Base-by-base conservation (phyloP, 2,797 vertebrate genomes). In the Lacerta viridis region DNA sequence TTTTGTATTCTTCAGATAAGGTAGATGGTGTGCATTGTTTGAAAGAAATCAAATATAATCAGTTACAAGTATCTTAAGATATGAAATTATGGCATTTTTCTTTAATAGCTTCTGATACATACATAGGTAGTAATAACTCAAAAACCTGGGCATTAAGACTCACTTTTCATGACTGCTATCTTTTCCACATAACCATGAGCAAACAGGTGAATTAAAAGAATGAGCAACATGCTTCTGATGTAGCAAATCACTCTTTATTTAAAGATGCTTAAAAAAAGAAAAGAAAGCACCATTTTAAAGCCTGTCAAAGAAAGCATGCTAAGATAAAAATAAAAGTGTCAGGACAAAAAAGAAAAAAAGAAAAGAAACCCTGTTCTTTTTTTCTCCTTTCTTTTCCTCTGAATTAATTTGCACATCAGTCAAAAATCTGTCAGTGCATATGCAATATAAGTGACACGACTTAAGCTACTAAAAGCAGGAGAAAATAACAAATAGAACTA, bases 361-460 rank as follows among this genome's bases (percentile, higher is more conserved):
- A 84, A 59, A 33, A 33, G 33, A 33, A 59, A 75, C 72, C 50
- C 95, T 95, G 95, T 95, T 96, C 95, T 94, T 96, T 55, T 96
- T 96, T 96, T 27, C 69, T 46, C 66, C 78, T 82, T 89, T 94
- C 90, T 93, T 95, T 95, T 95, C 87, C 91, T 92, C 90, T 95
- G 97, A 97, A 95, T 96, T 96, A 96, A 97, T 97, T 96, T 95
- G 93, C 95, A 94, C 83, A 91, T 95, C 96, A 97, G 93, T 97
- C 95, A 97, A 97, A 93, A 95, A 94, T 94, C 95, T 97, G 96
- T 95, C 96, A 96, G 92, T 93, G 93, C 95, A 94, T 93, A 93
- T 95, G 93, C 94, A 93, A 91, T 93, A 93, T 95, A 96, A 97
- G 91, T 95, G 96, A 88, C 95, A 94, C 91, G 90, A 93, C 93